Conservation (phyloP, 2,113 vertebrate genomes). For the Diphyllodes magnificus region DNA sequence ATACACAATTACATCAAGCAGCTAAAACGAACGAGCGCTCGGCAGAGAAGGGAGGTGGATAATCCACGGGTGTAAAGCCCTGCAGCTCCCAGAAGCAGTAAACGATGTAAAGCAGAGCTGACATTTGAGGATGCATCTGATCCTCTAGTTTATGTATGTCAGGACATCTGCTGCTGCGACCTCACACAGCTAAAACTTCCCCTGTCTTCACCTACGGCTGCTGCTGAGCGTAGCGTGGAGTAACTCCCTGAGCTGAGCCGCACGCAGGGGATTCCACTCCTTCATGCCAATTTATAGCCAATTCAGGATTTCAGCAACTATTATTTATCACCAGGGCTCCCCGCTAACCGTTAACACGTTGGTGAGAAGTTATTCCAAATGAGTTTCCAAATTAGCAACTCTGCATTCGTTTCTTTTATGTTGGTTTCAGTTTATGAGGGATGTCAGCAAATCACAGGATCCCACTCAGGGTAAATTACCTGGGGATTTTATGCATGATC, state of each 20-base stretch:
- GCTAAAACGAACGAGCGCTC: neutral
- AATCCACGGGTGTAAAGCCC: neutral
- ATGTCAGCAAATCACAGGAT: conserved; percentile 59
- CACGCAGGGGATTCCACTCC: neutral
- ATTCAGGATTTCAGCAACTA: conserved; percentile 37
- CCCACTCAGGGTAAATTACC: conserved; percentile 54
- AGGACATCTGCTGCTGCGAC: conserved; percentile 6
- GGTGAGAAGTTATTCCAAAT: conserved; percentile 27
- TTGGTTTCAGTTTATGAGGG: conserved; percentile 17
- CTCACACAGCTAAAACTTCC: neutral
- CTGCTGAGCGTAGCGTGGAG: neutral
- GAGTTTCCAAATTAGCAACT: conserved; percentile 38
- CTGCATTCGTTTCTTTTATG: conserved; percentile 33
- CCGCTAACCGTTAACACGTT: neutral
- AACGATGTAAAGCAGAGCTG: neutral
- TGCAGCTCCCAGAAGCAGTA: conserved; percentile 21
- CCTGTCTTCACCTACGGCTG: neutral
- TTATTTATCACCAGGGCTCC: conserved; percentile 55
- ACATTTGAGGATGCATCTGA: neutral
- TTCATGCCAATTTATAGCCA: conserved; percentile 33
- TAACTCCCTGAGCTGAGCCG: neutral
- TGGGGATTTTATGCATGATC: conserved; percentile 43
- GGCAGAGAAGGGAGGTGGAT: neutral
- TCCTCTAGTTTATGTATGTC: neutral
- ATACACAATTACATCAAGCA: conserved; percentile 42